Conservation (phyloP, 2,888 invertebrate genomes). For the Phoenoteleia sp. region DNA sequence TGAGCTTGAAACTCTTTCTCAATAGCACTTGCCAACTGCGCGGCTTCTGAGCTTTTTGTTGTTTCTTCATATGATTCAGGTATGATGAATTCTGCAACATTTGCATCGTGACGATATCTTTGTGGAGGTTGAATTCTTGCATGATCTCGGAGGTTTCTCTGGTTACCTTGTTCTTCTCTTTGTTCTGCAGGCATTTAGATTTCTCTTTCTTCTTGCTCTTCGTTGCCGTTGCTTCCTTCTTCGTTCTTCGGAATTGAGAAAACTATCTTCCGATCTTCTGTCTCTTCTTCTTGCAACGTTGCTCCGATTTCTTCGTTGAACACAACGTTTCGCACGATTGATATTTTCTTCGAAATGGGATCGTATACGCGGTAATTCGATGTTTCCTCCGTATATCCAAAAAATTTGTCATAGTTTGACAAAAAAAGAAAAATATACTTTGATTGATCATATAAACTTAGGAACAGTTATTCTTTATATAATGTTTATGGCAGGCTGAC, state of each 20-base stretch:
- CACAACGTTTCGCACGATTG: conserved; percentile 74
- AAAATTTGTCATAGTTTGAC: too few relatives aligned
- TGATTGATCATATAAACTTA: too few relatives aligned
- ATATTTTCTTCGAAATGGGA: conserved; percentile 61
- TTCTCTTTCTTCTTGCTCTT: conserved; percentile 3
- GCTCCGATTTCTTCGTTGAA: conserved; percentile 73
- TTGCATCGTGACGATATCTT: conserved; percentile 15
- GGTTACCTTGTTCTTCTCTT: conserved; percentile 18
- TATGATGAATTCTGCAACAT: conserved; percentile 20
- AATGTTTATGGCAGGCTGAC: too few relatives aligned
- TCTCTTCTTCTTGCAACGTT: conserved; percentile 13
- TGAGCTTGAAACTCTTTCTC: conserved; percentile 40
- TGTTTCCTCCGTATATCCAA: conserved; percentile 67
- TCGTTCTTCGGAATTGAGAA: conserved; percentile 16
- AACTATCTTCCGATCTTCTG: conserved; percentile 34
- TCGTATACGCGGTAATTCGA: conserved; percentile 76
- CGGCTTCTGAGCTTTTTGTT: conserved; percentile 29
- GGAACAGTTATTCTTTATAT: too few relatives aligned
- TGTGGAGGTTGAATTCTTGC: conserved; percentile 8
- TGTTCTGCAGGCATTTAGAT: conserved; percentile 4
- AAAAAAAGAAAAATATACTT: too few relatives aligned
- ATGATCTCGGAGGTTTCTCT: conserved; percentile 23
- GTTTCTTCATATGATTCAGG: conserved; percentile 37
- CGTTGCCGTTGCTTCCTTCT: not conserved
- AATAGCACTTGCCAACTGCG: conserved; percentile 40